Conservation (phyloP, 2,888 invertebrate genomes). For the Cryptosula pallasiana region DNA sequence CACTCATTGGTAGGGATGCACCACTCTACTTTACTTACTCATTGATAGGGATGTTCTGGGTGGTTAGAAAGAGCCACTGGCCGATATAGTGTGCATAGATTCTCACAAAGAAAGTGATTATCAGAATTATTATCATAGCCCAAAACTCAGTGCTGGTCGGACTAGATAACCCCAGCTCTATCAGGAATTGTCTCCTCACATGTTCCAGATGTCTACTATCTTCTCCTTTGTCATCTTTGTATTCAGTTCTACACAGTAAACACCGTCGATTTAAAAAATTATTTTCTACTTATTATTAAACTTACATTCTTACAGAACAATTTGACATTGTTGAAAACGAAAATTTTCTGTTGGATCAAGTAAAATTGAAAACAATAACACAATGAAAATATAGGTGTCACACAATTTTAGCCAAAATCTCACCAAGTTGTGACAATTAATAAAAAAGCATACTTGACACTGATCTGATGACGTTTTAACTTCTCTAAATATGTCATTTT, state of each 20-base stretch:
- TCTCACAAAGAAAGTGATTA: slow-evolving; percentile 44
- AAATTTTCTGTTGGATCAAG: too few species aligned
- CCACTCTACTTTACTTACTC: slow-evolving; percentile 45
- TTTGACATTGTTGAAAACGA: too few species aligned
- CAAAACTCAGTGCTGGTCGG: slow-evolving; percentile 50
- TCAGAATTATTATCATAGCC: slow-evolving; percentile 46
- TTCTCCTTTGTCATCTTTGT: background rate
- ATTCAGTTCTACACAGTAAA: slow-evolving; percentile 18
- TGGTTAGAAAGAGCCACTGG: slow-evolving; percentile 47
- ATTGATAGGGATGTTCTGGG: slow-evolving; percentile 45
- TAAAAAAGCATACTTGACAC: slow-evolving; percentile 47
- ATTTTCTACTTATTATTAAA: too few species aligned
- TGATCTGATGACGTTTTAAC: slow-evolving; percentile 42
- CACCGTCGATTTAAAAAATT: too few species aligned
- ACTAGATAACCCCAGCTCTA: slow-evolving; percentile 46
- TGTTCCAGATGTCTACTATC: slow-evolving; percentile 29
- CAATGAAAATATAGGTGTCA: too few species aligned
- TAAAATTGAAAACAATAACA: too few species aligned
- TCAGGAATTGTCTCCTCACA: slow-evolving; percentile 42
- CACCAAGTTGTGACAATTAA: too few species aligned
- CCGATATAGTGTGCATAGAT: slow-evolving; percentile 46
- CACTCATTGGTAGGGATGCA: too few species aligned
- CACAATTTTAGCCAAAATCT: too few species aligned
- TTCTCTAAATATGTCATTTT: slow-evolving; percentile 43
- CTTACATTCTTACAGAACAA: too few species aligned